Percentiles rank a stretch among this genome's conserved stretches.
Conservation (phyloP, 2,797 vertebrate genomes). For the Gallinago stenura region DNA sequence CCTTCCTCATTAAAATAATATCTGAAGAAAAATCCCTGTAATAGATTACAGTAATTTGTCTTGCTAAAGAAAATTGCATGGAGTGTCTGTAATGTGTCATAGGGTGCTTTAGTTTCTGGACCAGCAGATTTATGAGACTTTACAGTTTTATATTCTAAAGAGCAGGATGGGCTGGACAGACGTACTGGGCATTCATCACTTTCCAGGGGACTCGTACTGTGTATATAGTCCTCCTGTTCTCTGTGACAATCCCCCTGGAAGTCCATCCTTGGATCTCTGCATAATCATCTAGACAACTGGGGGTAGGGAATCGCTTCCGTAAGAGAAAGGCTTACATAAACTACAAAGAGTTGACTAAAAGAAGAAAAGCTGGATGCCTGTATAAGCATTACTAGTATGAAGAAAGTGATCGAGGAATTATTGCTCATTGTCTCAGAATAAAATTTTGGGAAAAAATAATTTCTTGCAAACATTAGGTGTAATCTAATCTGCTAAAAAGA, state of each 20-base stretch:
- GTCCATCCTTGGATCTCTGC: background rate
- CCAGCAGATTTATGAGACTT: background rate
- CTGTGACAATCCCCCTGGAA: background rate
- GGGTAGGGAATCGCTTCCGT: background rate
- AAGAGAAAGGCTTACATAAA: background rate
- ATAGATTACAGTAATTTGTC: background rate
- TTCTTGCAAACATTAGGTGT: background rate
- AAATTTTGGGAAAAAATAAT: background rate
- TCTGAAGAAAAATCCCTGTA: background rate
- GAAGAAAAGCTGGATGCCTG: background rate
- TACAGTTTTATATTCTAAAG: background rate
- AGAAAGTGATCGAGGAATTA: background rate
- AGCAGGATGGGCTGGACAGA: background rate
- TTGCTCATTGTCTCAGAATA: background rate
- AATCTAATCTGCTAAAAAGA: background rate
- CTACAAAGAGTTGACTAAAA: background rate
- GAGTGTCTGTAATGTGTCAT: background rate
- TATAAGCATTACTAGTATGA: background rate
- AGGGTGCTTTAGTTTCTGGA: background rate
- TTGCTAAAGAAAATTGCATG: background rate
- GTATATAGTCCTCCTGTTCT: background rate
- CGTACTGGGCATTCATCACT: background rate
- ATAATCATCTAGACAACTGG: background rate
- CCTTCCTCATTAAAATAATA: background rate
- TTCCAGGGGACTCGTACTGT: background rate